Evolutionary conservation across 2,797 vertebrate genomes (phyloP).

Genomic region (Sebastes wilsoni): DNA sequence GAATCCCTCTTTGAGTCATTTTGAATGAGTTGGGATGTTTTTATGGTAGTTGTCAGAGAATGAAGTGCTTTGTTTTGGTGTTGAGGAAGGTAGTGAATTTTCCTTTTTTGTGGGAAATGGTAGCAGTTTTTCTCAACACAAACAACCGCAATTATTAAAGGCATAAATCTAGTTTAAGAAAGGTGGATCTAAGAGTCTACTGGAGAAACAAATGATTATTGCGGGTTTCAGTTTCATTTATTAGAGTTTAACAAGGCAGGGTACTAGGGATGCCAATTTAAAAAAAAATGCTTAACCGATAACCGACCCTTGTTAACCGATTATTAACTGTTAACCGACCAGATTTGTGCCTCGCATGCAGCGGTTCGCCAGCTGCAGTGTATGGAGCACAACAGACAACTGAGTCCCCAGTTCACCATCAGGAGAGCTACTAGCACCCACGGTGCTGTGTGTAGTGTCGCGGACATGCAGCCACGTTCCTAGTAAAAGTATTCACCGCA

Average conservation of each 20-base stretch:
- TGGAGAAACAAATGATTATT: background rate
- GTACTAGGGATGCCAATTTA: no score
- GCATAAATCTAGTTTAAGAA: background rate
- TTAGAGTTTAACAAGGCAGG: background rate
- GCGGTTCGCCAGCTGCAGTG: no score
- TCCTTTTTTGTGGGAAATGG: slow-evolving; percentile 2
- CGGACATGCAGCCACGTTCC: no score
- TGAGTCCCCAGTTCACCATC: no score
- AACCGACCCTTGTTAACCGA: no score
- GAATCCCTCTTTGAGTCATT: slow-evolving; percentile 47
- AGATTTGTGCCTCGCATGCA: no score
- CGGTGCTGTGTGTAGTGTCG: no score
- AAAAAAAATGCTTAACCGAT: no score
- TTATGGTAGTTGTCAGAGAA: slow-evolving; percentile 32
- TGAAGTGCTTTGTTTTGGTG: slow-evolving; percentile 48
- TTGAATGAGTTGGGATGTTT: slow-evolving; percentile 27
- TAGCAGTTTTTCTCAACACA: background rate
- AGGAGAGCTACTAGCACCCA: no score
- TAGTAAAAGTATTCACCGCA: no score
- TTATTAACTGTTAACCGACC: no score
- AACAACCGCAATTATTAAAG: slow-evolving; percentile 20
- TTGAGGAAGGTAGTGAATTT: slow-evolving; percentile 5
- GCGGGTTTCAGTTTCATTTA: background rate
- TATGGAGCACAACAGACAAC: no score
- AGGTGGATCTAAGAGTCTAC: background rate